Percentiles rank a stretch among this genome's conserved stretches.
These are phyloP conservation scores for Coleophora flavipennella DNA, from an alignment of 2,888 invertebrate genomes.

Conservation along the genomic window DNA sequence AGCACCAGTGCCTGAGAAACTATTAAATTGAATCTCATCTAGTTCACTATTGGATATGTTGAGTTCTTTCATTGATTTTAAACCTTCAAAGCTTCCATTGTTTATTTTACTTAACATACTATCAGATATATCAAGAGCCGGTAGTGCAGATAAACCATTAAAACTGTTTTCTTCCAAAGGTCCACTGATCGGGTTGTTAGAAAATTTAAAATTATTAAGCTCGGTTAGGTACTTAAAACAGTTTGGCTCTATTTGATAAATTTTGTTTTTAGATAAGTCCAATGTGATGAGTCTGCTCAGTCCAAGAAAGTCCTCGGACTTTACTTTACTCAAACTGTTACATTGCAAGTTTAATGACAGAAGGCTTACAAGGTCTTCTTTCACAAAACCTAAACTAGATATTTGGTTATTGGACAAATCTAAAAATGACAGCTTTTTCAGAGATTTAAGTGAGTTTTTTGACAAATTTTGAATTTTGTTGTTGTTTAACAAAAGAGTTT, in stretches of 20 bases:
- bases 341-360: conserved; percentile 26
- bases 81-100: conserved; percentile 41
- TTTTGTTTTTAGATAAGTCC: conserved; percentile 44
- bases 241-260: conserved; percentile 29
- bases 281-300: conserved; percentile 31
- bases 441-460: conserved; percentile 28
- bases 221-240: conserved; percentile 31
- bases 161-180: conserved; percentile 34
- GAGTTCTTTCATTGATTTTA: conserved; percentile 33
- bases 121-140: conserved; percentile 39
- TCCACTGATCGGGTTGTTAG: conserved; percentile 37
- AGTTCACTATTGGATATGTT: conserved; percentile 42
- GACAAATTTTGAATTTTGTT: conserved; percentile 32
- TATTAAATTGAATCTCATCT: conserved; percentile 33
- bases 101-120: conserved; percentile 29
- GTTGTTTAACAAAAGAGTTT: conserved; percentile 31
- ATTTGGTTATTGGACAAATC: conserved; percentile 46
- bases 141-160: conserved; percentile 34
- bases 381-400: conserved; percentile 32
- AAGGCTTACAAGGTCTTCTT: conserved; percentile 31
- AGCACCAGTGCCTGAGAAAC: conserved; percentile 31
- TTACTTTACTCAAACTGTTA: conserved; percentile 34
- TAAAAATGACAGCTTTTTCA: conserved; percentile 25
- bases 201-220: conserved; percentile 36
- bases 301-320: conserved; percentile 25